A percentile compares a stretch with the other conserved stretches of the same genome.
Evolutionary conservation across 2,888 invertebrate species (phyloP).

Genomic region (Pollenia angustigena): DNA sequence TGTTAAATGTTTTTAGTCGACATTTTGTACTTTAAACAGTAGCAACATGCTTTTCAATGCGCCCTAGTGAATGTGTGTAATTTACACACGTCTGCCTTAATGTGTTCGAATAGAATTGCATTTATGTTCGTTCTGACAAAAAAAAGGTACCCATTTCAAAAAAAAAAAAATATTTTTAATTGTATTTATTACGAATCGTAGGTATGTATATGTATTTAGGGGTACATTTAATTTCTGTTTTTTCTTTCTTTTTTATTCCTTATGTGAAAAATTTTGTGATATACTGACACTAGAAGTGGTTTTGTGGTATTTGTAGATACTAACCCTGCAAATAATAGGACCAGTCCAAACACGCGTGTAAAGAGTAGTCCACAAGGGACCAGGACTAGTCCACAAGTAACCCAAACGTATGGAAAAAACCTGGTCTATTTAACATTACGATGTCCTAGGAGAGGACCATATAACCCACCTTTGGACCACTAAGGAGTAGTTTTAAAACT

Average conservation of each 20-base stretch:
- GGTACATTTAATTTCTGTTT: conserved; percentile 24
- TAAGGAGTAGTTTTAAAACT: no score
- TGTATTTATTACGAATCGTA: conserved; percentile 47
- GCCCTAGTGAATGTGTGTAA: no score
- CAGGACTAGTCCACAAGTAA: no score
- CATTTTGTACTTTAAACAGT: no score
- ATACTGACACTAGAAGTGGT: conserved; percentile 38
- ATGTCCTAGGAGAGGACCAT: no score
- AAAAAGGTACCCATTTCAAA: conserved; percentile 48
- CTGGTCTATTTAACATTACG: no score
- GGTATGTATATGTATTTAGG: conserved; percentile 40
- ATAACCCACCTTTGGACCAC: no score
- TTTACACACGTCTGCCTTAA: neutral
- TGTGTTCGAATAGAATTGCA: conserved; percentile 1
- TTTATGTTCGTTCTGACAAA: neutral
- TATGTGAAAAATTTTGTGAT: conserved; percentile 20
- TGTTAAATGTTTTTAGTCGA: neutral
- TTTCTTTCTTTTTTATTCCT: neutral
- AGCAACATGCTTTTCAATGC: no score
- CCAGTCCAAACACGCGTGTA: no score
- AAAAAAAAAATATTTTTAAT: conserved; percentile 18
- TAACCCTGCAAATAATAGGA: no score
- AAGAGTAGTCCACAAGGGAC: no score
- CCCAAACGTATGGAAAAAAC: no score
- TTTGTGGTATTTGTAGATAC: conserved; percentile 42